Percentiles rank a stretch among this genome's conserved stretches.
phyloP scores from a whole-genome alignment of 2,888 invertebrate species.

The Lepidonotus clava region DNA sequence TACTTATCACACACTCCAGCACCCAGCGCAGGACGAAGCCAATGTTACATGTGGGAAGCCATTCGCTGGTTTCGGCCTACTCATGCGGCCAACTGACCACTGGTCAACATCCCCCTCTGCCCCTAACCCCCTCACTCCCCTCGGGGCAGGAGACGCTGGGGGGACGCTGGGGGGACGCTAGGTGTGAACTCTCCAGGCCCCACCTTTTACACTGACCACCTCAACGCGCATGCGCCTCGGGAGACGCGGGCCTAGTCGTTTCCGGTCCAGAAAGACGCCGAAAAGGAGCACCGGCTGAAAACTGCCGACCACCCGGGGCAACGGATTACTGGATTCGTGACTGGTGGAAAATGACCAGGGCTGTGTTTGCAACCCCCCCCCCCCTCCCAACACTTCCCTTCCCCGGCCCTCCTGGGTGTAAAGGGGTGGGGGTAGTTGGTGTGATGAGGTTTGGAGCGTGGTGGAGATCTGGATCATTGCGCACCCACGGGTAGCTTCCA shows the following conservation, averaged over 20 bases:
- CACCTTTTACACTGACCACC: neutral
- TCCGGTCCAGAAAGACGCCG: slow-evolving; percentile 21
- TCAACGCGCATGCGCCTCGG: neutral
- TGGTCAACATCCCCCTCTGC: no score
- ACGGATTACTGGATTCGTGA: neutral
- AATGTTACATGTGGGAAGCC: neutral
- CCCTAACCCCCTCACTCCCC: no score
- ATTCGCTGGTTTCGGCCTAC: neutral
- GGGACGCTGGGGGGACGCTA: neutral
- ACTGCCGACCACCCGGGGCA: neutral
- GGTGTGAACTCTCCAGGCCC: no score
- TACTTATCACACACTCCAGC: neutral
- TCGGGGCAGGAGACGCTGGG: no score
- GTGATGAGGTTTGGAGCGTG: no score
- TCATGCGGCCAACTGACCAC: neutral
- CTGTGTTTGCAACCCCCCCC: neutral
- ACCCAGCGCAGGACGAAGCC: neutral
- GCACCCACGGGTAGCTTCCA: no score
- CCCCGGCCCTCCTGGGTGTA: no score
- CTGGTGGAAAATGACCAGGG: neutral
- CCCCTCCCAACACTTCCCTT: no score
- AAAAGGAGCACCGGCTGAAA: neutral
- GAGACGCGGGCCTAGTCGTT: neutral
- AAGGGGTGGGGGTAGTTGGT: no score
- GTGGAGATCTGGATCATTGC: no score